Conservation (phyloP, 2,888 invertebrate genomes). For the Bhutanitis thaidina region DNA sequence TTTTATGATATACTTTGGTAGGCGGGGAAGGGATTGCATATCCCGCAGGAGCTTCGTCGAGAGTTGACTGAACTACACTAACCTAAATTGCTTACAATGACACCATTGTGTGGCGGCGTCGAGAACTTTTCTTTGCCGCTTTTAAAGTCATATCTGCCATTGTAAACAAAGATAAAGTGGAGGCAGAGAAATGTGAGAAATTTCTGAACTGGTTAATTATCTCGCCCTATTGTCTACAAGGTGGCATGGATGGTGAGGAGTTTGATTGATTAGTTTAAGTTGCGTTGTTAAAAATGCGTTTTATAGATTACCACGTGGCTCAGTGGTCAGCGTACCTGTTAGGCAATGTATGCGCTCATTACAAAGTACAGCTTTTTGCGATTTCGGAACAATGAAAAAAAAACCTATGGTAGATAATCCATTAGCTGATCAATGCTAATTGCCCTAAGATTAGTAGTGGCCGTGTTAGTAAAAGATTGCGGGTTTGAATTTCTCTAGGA, state of each 20-base stretch:
- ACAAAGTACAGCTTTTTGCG: too few species aligned
- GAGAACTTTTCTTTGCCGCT: conserved; percentile 51
- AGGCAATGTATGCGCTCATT: too few species aligned
- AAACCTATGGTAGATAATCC: too few species aligned
- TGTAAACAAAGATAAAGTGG: conserved; percentile 44
- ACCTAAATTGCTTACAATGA: conserved; percentile 69
- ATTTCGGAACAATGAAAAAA: too few species aligned
- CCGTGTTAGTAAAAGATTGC: too few species aligned
- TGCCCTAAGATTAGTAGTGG: too few species aligned
- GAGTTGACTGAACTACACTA: conserved; percentile 73
- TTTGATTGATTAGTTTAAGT: conserved; percentile 14
- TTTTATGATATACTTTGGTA: conserved; percentile 27
- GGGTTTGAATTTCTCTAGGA: too few species aligned
- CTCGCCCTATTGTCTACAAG: conserved; percentile 21
- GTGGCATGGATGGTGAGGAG: neutral
- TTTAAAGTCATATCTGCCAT: conserved; percentile 41
- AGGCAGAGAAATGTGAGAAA: conserved; percentile 26
- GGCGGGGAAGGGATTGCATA: conserved; percentile 49
- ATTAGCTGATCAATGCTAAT: too few species aligned
- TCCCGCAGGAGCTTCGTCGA: conserved; percentile 61
- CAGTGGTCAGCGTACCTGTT: too few species aligned
- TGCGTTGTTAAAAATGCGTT: neutral
- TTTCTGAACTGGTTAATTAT: conserved; percentile 24
- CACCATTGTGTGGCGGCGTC: conserved; percentile 56
- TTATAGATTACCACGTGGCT: too few species aligned